These are phyloP conservation scores for Poeciliopsis prolifica DNA, from an alignment of 2,113 vertebrate species.

Conservation along the genomic window DNA sequence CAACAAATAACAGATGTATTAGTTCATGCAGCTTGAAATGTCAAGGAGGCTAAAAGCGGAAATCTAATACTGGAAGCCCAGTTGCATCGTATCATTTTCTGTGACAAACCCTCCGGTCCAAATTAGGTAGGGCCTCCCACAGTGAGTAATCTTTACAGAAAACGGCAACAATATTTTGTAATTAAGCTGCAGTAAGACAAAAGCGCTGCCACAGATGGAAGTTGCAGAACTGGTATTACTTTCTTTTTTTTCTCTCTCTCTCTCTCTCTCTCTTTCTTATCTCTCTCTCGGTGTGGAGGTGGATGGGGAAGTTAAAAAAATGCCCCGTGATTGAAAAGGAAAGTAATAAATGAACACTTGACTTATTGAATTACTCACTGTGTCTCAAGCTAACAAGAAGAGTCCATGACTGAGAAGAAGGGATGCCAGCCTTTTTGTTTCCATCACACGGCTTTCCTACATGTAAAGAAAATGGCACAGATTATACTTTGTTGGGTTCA, in stretches of 20 bases:
- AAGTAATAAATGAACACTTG: constrained; percentile 83
- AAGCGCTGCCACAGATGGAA: constrained; percentile 65
- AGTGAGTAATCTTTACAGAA: constrained; percentile 85
- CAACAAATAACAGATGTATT: constrained; percentile 88
- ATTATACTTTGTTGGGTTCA: constrained; percentile 4
- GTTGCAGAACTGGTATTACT: constrained; percentile 67
- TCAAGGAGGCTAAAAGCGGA: constrained; percentile 85
- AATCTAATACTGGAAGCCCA: constrained; percentile 85
- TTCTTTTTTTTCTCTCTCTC: constrained; percentile 39
- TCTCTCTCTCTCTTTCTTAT: constrained; percentile 36
- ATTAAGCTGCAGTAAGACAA: constrained; percentile 79
- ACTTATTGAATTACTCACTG: constrained; percentile 84
- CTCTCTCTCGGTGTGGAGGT: constrained; percentile 65
- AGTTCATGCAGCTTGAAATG: constrained; percentile 87
- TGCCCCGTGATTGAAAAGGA: constrained; percentile 78
- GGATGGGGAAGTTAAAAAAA: constrained; percentile 60
- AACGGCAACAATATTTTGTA: constrained; percentile 82
- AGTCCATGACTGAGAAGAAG: constrained; percentile 75
- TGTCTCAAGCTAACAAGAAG: constrained; percentile 73
- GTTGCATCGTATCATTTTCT: constrained; percentile 84
- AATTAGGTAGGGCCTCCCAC: constrained; percentile 83
- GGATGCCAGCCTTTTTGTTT: constrained; percentile 70
- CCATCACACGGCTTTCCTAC: constrained; percentile 62
- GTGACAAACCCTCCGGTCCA: constrained; percentile 84
- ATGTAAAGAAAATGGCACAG: constrained; percentile 56